Evolutionary conservation across 2,113 vertebrate species (phyloP).

Genomic region (Manacus vitellinus): DNA sequence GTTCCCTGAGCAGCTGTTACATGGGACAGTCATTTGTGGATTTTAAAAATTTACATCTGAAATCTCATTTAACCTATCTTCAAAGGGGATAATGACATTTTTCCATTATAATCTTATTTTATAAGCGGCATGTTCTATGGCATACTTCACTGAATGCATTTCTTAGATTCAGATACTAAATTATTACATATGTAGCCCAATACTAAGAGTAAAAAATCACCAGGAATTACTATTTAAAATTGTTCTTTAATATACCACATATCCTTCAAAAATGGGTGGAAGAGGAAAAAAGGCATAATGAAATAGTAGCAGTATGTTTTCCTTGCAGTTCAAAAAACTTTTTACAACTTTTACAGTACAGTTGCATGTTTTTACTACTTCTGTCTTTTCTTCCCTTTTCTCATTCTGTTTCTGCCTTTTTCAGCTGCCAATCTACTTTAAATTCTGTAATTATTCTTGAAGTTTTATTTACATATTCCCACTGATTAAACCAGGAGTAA

Average conservation of each 20-base stretch:
- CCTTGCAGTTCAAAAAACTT: neutral
- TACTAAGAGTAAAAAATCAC: neutral
- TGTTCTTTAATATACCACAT: neutral
- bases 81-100: neutral
- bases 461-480: neutral
- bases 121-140: neutral
- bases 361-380: neutral
- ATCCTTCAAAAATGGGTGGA: neutral
- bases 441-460: neutral
- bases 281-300: neutral
- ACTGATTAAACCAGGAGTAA: neutral
- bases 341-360: neutral
- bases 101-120: neutral
- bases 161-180: neutral
- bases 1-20: neutral
- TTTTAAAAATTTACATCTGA: neutral
- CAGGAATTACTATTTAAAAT: neutral
- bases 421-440: neutral
- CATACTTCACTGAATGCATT: neutral
- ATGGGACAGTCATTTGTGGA: neutral
- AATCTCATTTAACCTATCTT: neutral
- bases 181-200: neutral
- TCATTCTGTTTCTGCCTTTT: neutral
- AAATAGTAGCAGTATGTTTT: neutral
- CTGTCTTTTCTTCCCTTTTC: neutral